Percentiles rank a stretch among this genome's conserved stretches.
These are phyloP conservation scores for Synergus gifuensis DNA, from an alignment of 2,888 invertebrate species.

Conservation along the genomic window DNA sequence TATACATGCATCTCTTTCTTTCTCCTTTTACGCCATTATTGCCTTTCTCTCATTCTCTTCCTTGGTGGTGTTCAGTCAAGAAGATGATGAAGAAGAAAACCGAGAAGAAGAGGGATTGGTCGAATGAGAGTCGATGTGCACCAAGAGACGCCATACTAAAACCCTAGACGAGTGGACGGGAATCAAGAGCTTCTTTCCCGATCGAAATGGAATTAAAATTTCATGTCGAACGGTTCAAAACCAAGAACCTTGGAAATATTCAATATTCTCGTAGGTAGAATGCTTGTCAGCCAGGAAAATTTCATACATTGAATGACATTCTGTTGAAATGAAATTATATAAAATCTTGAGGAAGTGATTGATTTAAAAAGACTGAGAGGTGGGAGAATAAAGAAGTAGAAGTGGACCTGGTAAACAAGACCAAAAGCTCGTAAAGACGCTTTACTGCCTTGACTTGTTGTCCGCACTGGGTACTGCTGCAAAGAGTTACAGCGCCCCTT, in stretches of 20 bases:
- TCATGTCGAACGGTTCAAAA: not conserved
- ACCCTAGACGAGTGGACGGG: not conserved
- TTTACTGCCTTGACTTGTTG: constrained; percentile 51
- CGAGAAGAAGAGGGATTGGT: constrained; percentile 41
- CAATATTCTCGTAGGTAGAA: too few species aligned
- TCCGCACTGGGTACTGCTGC: constrained; percentile 42
- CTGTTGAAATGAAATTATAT: not conserved
- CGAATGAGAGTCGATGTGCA: constrained; percentile 23
- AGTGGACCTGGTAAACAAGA: constrained; percentile 46
- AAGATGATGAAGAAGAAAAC: constrained; percentile 24
- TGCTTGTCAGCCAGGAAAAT: too few species aligned
- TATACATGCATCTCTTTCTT: constrained; percentile 68
- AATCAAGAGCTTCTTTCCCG: not conserved
- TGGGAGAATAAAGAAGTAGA: constrained; percentile 17
- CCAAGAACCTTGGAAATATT: too few species aligned
- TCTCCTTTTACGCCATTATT: constrained; percentile 46
- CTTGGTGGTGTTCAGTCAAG: constrained; percentile 48
- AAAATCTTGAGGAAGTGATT: not conserved
- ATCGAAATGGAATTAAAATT: not conserved
- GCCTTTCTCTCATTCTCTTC: constrained; percentile 59
- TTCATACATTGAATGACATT: too few species aligned
- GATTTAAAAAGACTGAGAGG: not conserved
- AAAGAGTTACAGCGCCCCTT: constrained; percentile 45
- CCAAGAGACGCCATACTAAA: constrained; percentile 36
- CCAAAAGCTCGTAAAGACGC: constrained; percentile 51